phyloP scores from a whole-genome alignment of 2,113 vertebrate genomes.

The Thalassarche chlororhynchos region DNA sequence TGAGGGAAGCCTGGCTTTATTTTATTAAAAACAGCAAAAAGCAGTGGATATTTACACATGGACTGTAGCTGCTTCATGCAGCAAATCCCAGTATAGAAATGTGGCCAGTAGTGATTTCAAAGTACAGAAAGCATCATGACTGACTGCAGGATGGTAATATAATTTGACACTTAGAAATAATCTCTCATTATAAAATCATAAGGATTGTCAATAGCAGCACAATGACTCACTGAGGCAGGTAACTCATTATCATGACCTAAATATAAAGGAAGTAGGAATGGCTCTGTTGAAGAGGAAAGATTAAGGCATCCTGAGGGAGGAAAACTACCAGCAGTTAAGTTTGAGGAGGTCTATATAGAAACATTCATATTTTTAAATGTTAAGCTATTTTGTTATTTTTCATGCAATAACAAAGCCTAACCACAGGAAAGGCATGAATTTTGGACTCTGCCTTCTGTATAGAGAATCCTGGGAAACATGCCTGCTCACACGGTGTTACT shows the following conservation, averaged over 20 bases:
- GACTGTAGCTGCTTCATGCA: not conserved
- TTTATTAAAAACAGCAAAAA: not conserved
- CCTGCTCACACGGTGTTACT: slow-evolving; percentile 17
- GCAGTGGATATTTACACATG: not conserved
- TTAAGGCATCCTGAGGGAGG: not conserved
- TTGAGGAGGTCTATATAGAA: not conserved
- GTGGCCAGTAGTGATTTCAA: not conserved
- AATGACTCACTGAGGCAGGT: slow-evolving; percentile 27
- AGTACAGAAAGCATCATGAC: not conserved
- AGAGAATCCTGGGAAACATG: not conserved
- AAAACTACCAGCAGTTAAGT: not conserved
- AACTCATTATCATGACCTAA: slow-evolving; percentile 45
- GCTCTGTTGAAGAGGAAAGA: not conserved
- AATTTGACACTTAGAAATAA: slow-evolving; percentile 7
- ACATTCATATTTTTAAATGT: not conserved
- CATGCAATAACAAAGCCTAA: not conserved
- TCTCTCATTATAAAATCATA: slow-evolving; percentile 11
- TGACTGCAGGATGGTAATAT: not conserved
- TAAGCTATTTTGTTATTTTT: not conserved
- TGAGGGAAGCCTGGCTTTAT: not conserved
- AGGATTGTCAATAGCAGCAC: slow-evolving; percentile 4
- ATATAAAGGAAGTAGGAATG: not conserved
- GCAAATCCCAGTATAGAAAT: not conserved
- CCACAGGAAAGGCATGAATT: not conserved
- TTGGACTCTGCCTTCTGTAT: not conserved